Evolutionary conservation across 2,797 vertebrate genomes (phyloP).

Genomic region (Aphelocoma californica): DNA sequence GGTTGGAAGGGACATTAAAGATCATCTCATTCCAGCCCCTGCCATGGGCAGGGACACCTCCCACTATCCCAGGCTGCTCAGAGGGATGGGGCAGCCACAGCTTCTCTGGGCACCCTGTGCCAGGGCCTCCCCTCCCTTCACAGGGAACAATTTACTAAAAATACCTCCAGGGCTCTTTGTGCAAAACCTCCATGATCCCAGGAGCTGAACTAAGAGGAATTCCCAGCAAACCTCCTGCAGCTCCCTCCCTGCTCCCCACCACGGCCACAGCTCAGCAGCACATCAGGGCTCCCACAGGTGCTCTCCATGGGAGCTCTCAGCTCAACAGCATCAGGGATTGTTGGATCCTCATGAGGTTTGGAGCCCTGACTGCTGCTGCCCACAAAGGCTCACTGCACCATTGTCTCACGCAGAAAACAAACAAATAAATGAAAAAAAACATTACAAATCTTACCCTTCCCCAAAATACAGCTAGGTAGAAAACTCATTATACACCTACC

Average conservation of each 20-base stretch:
- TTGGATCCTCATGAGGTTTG: neutral
- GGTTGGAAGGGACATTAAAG: neutral
- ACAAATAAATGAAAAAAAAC: neutral
- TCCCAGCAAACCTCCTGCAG: neutral
- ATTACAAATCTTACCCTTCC: neutral
- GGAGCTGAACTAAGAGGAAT: neutral
- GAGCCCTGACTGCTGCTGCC: neutral
- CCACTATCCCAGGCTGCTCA: neutral
- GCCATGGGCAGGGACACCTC: too few relatives aligned
- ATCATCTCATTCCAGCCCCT: neutral
- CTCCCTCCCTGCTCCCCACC: neutral
- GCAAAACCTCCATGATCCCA: fast-evolving
- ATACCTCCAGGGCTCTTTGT: too few relatives aligned
- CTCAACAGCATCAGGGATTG: neutral
- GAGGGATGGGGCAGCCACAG: neutral
- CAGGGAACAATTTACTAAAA: neutral
- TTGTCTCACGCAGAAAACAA: neutral
- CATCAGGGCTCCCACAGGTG: neutral
- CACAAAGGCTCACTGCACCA: neutral
- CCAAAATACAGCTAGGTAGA: neutral
- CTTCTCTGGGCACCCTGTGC: neutral
- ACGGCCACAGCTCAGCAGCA: neutral
- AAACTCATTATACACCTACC: neutral
- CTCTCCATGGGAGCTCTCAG: neutral
- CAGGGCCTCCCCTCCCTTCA: neutral